These are phyloP conservation scores for Rhinoderma darwinii DNA, from an alignment of 2,113 vertebrate genomes.

Conservation along the genomic window DNA sequence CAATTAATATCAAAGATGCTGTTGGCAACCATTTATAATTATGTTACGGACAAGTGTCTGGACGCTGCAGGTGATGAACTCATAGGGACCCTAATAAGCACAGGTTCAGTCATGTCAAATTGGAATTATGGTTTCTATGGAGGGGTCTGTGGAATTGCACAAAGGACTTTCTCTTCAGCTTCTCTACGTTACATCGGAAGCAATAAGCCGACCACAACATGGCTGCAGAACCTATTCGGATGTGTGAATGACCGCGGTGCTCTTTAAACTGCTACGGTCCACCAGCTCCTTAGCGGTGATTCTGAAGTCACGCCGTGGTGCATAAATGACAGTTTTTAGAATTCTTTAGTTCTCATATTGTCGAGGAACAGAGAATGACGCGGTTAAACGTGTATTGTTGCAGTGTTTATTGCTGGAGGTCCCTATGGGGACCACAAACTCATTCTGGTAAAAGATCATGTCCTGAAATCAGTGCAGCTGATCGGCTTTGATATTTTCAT, in stretches of 20 bases:
- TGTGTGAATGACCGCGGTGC: background rate
- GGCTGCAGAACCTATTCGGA: background rate
- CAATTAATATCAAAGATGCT: constrained; percentile 87
- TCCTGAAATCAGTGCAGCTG: background rate
- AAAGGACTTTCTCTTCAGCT: background rate
- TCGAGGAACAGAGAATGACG: background rate
- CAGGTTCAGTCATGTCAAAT: background rate
- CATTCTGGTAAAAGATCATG: background rate
- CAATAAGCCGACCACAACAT: background rate
- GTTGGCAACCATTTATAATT: constrained; percentile 78
- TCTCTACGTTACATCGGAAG: background rate
- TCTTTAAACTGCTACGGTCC: background rate
- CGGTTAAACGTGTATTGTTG: background rate
- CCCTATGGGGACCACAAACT: background rate
- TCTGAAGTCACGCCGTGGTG: background rate
- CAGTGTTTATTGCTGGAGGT: no score
- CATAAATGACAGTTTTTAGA: background rate
- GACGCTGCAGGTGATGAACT: background rate
- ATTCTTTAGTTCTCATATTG: background rate
- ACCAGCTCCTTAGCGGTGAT: background rate
- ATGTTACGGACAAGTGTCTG: background rate
- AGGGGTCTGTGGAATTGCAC: background rate
- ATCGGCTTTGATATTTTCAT: background rate
- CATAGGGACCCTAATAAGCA: background rate
- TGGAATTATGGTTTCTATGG: background rate